Percentiles rank a stretch among this genome's conserved stretches.
Evolutionary conservation across 2,888 invertebrate species (phyloP).

Genomic region (Nomada ruficornis): DNA sequence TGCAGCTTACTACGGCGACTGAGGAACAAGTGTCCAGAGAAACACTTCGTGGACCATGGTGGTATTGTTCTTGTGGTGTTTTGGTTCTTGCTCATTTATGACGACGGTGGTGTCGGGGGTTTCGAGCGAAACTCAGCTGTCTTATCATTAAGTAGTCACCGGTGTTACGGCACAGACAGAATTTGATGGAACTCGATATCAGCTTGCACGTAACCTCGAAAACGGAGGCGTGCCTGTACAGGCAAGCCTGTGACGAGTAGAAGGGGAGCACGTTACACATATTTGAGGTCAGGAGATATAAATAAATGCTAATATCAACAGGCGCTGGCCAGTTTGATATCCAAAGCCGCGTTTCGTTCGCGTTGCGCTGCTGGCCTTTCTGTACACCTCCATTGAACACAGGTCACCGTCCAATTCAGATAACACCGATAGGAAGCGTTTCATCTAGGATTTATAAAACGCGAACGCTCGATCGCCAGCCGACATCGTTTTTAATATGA

Average conservation of each 20-base stretch:
- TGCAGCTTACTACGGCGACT: background rate
- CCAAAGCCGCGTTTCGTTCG: conserved; percentile 76
- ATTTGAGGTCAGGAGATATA: conserved; percentile 82
- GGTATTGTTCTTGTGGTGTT: background rate
- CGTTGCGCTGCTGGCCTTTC: conserved; percentile 53
- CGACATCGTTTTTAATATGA: conserved; percentile 18
- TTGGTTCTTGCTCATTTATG: background rate
- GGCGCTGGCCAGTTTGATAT: conserved; percentile 74
- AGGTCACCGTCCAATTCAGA: conserved; percentile 60
- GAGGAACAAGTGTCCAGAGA: background rate
- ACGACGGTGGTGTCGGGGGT: too few species aligned
- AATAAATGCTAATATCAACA: conserved; percentile 83
- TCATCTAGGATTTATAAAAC: conserved; percentile 59
- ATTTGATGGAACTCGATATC: conserved; percentile 67
- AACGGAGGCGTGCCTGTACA: conserved; percentile 74
- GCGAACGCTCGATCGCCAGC: background rate
- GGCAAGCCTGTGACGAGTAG: conserved; percentile 63
- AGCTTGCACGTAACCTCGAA: conserved; percentile 73
- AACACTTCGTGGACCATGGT: background rate
- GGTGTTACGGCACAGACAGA: conserved; percentile 53
- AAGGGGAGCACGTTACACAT: conserved; percentile 74
- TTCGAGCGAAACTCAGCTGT: background rate
- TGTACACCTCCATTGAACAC: conserved; percentile 47
- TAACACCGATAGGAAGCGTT: conserved; percentile 51
- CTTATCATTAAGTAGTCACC: conserved; percentile 13